Base-by-base conservation (phyloP, 2,797 vertebrate species). In the Leptoclinus maculatus region DNA sequence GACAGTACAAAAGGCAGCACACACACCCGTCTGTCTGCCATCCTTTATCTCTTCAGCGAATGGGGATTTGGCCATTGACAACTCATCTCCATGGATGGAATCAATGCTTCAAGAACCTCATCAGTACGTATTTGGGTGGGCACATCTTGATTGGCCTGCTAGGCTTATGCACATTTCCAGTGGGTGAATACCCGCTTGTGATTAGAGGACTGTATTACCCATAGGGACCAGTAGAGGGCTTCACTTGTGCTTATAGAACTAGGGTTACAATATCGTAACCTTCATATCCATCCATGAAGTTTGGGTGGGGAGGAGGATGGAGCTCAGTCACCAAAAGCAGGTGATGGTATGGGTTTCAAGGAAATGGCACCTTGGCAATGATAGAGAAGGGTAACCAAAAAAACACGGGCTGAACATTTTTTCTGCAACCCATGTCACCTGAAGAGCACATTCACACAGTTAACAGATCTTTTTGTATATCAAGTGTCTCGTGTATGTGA, bases 241-340 rank as follows among this genome's bases (percentile, higher is more conserved):
- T 12, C 5, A 13, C 23, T 54, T 25, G 23, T 54, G 51, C 14
- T 57, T 17, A 57, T 57, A 57, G 54, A 32, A 57, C 54, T 17
- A 57, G 16, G 54, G 54, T 57, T 57, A 32, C 54, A 29, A 29
- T 57, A 57, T 32, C 0, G 23, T 57, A 32, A 57, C 54, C 54
- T 29, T 29, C 14, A 3, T 93, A 89, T 94, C 94, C 87, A 88
- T 93, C 89, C 91, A 95, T 93, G 93, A 94, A 92, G 94, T 94
- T 87, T 45, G 56, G 39, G 12, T 45, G 60, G n/a, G 65, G 51
- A 66, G 76, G 70, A 66, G 77, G 80, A 80, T 65, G 83, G 85
- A 76, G 79, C 82, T 91, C 84, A 74, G 71, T 90, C 88, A 91
- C 86, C 90, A 60, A 65, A 80, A 76, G 76, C 79, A 82, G 82